Percentiles rank a stretch among this genome's conserved stretches.
phyloP scores from a whole-genome alignment of 2,113 vertebrate genomes.

The Microcebus ravelobensis region DNA sequence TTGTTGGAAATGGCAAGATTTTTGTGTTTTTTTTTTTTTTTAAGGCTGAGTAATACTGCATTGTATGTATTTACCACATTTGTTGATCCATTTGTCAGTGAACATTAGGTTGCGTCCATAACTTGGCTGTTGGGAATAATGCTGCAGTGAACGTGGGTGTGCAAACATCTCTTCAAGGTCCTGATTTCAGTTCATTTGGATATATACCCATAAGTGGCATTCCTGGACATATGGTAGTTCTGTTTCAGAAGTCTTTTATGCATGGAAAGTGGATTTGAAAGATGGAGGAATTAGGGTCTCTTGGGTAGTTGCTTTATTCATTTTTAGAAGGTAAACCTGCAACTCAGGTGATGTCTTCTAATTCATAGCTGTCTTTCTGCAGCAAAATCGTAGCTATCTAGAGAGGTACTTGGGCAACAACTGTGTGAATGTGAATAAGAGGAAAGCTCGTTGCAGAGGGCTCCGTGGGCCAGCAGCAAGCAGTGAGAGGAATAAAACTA shows the following conservation, averaged over 20 bases:
- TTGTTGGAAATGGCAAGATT: not conserved
- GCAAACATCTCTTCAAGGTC: not conserved
- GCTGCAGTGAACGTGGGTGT: not conserved
- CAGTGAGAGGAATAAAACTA: not conserved
- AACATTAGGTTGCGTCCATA: not conserved
- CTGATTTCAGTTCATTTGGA: not conserved
- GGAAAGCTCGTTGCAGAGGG: not conserved
- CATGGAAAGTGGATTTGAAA: not conserved
- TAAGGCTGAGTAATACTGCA: not conserved
- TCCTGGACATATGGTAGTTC: not conserved
- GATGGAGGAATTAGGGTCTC: not conserved
- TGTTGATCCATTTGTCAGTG: not conserved
- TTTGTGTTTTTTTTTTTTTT: not conserved
- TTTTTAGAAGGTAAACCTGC: conserved; percentile 20
- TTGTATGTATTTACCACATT: not conserved
- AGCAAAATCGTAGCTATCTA: not conserved
- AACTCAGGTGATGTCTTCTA: not conserved
- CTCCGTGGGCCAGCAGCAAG: not conserved
- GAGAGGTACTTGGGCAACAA: not conserved
- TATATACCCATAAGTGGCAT: not conserved
- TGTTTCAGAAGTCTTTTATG: not conserved
- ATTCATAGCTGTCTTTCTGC: not conserved
- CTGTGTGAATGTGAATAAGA: not conserved
- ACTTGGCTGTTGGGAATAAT: not conserved
- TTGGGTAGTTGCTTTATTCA: not conserved